Evolutionary conservation across 1,140 invertebrate genomes (phyloP).

Genomic region (Drosophila littoralis): DNA sequence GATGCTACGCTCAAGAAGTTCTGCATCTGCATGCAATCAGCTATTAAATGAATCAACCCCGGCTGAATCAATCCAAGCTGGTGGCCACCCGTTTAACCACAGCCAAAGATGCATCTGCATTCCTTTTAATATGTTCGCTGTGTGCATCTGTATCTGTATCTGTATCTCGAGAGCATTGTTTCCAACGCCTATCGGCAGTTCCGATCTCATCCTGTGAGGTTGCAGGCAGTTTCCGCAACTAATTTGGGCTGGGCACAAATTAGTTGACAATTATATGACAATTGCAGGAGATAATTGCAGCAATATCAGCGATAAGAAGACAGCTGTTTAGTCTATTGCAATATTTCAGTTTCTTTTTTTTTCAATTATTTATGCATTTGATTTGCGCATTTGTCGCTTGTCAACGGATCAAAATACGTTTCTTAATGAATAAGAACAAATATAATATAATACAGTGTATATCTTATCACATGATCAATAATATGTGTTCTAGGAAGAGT

Average conservation of each 20-base stretch:
- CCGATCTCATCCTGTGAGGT: conserved; percentile 33
- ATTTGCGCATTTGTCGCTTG: neutral
- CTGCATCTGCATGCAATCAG: conserved; percentile 84
- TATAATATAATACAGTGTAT: neutral
- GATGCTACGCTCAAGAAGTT: conserved; percentile 85
- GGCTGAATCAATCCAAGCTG: neutral
- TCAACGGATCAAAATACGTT: neutral
- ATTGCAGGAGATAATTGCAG: conserved; percentile 43
- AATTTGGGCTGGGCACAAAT: conserved; percentile 48
- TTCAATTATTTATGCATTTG: neutral
- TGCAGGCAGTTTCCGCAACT: conserved; percentile 28
- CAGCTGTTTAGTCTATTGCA: conserved; percentile 12
- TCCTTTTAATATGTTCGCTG: neutral
- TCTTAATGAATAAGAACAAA: neutral
- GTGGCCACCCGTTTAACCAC: conserved; percentile 22
- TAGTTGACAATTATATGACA: conserved; percentile 69
- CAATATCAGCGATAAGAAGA: neutral
- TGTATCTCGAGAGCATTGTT: conserved; percentile 56
- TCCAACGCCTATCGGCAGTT: conserved; percentile 30
- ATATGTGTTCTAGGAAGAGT: too few relatives aligned
- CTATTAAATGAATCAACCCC: conserved; percentile 27
- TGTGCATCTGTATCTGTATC: neutral
- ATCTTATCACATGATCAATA: conserved; percentile 1
- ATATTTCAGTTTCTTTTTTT: neutral
- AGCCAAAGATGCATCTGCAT: conserved; percentile 22